Evolutionary conservation across 2,113 vertebrate genomes (phyloP), one percentile per base, ranked within the genome.

Genomic region (Phalacrocorax carbo): DNA sequence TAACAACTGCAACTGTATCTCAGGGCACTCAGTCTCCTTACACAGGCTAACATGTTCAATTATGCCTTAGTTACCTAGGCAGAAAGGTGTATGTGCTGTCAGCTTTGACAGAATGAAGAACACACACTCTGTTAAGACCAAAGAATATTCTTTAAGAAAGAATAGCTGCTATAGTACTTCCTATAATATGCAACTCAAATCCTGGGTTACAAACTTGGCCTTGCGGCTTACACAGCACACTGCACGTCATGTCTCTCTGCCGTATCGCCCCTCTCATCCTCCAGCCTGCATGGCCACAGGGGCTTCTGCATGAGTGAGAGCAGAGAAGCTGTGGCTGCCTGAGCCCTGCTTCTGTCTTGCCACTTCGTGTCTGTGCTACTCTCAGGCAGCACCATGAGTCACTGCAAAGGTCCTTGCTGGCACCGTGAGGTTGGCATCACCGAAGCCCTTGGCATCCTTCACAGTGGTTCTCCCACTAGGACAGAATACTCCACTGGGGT

Each of bases 261-360:
- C 4, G 1, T 5, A 32, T 44, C 0, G 0, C 18, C 27, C 19
- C 20, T 30, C 42, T 55, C 36, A 17, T 12, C 73, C 27, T 40
- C 60, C 55, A 82, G 48, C 38, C 21, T 40, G 52, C 40, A 5
- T 0, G 1, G 78, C 29, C 13, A 4, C 0, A 1, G 22, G 17
- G 32, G 34, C 71, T 73, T 69, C 58, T n/a, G 40, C 51, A 5
- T 2, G 18, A 61, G 68, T 0, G 0, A 32, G 34, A 49, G 49
- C 51, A 76, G 46, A 48, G 73, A 17, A 61, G 64, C 0, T 0
- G 52, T 57, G 72, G 51, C n/a, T 79, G 51, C 57, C 55, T n/a
- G 36, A 86, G 46, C 15, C 32, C 46, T 2, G 3, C 34, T 49
- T 66, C 42, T 15, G 29, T 17, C 48, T 76, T 1, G 0, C 9